Conservation (phyloP, 2,888 invertebrate species). For the Eurois occulta region DNA sequence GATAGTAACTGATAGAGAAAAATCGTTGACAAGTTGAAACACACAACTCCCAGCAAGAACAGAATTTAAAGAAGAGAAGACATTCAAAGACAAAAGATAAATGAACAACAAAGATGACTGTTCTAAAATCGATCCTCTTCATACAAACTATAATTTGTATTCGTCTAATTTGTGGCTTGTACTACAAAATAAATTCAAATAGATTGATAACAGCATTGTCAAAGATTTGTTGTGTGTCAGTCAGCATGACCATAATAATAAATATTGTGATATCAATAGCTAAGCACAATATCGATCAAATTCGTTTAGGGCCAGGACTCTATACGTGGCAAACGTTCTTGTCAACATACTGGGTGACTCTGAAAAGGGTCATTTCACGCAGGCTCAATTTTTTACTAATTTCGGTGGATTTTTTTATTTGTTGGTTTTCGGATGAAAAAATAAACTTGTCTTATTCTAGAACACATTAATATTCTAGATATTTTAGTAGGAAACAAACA, state of each 20-base stretch:
- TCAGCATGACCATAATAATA: neutral
- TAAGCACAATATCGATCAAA: neutral
- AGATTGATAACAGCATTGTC: neutral
- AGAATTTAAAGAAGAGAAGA: neutral
- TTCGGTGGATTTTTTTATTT: too few species aligned
- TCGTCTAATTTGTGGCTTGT: neutral
- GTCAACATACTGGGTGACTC: neutral
- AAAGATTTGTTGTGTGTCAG: conserved; percentile 1
- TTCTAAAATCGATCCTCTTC: neutral
- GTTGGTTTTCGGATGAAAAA: too few species aligned
- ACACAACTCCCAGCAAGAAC: neutral
- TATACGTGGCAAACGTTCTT: neutral
- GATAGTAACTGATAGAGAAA: neutral
- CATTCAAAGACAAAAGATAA: neutral
- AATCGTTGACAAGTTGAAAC: neutral
- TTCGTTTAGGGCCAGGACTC: neutral
- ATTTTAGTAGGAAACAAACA: too few species aligned
- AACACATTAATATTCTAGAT: too few species aligned
- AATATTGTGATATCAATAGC: neutral
- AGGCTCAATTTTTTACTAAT: too few species aligned
- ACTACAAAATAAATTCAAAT: conserved; percentile 5
- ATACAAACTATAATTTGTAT: conserved; percentile 7
- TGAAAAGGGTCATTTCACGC: too few species aligned
- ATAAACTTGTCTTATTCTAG: too few species aligned
- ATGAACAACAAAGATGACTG: neutral